Conservation (phyloP, 2,113 vertebrate genomes). For the Fregetta grallaria region DNA sequence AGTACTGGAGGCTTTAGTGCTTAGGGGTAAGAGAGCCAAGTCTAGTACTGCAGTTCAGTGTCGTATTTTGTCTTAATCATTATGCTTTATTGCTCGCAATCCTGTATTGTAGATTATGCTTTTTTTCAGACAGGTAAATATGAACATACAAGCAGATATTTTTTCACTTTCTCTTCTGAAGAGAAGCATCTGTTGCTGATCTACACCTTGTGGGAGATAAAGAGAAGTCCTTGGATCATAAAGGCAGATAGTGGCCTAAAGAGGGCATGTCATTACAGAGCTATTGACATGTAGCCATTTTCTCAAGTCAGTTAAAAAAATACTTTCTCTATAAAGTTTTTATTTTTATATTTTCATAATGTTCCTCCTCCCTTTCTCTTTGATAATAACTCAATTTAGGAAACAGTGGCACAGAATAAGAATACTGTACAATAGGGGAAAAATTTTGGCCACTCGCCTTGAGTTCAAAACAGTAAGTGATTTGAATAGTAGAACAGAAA, state of each 20-base stretch:
- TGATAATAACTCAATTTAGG: not conserved
- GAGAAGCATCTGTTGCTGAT: not conserved
- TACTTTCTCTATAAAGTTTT: not conserved
- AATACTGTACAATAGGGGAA: not conserved
- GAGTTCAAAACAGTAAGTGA: not conserved
- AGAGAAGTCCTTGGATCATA: not conserved
- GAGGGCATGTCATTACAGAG: not conserved
- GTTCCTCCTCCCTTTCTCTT: not conserved
- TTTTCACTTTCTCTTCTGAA: not conserved
- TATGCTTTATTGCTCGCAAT: not conserved
- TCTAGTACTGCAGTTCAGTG: not conserved
- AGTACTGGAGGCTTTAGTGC: not conserved
- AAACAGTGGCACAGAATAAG: not conserved
- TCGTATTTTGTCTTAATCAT: not conserved
- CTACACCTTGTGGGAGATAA: not conserved
- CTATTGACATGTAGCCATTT: not conserved
- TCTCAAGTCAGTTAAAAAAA: not conserved
- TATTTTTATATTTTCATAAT: not conserved
- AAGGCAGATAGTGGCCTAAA: not conserved
- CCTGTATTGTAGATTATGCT: not conserved
- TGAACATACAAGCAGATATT: not conserved
- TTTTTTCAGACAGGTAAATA: not conserved
- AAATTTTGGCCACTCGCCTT: not conserved
- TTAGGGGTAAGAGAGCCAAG: not conserved
- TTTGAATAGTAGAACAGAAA: not conserved